These are phyloP conservation scores for Promerops cafer DNA, from an alignment of 2,113 vertebrate species.

Conservation along the genomic window DNA sequence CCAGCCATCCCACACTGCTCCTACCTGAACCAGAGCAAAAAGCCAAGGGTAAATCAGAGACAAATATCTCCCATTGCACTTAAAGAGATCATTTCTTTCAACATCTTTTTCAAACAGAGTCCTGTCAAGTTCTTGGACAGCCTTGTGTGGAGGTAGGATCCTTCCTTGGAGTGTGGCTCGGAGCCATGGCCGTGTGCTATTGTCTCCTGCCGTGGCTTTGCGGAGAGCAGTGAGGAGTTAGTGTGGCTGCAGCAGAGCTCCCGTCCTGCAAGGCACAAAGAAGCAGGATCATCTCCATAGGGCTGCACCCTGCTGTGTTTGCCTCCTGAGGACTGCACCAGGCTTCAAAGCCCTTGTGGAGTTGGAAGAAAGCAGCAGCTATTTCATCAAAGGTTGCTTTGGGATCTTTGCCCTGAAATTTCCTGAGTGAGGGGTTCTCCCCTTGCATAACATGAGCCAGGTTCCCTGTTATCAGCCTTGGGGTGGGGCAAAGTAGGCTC, in stretches of 20 bases:
- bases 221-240: not conserved
- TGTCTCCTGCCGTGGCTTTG: not conserved
- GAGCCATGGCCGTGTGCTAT: not conserved
- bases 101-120: constrained; percentile 73
- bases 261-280: not conserved
- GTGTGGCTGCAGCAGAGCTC: not conserved
- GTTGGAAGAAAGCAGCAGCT: not conserved
- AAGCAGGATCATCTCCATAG: not conserved
- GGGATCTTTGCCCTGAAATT: not conserved
- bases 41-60: constrained; percentile 84
- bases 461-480: not conserved
- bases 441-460: not conserved
- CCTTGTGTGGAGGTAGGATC: constrained; percentile 43
- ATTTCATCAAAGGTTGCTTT: not conserved
- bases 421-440: not conserved
- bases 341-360: not conserved
- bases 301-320: not conserved
- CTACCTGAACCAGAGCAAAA: constrained; percentile 83
- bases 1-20: constrained; percentile 79
- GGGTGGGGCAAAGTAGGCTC: not conserved
- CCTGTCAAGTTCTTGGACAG: constrained; percentile 68
- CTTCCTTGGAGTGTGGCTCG: not conserved
- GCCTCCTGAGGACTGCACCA: not conserved
- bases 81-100: constrained; percentile 82
- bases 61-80: constrained; percentile 80